phyloP scores from a whole-genome alignment of 2,888 invertebrate species.

The Ichneumon xanthorius region DNA sequence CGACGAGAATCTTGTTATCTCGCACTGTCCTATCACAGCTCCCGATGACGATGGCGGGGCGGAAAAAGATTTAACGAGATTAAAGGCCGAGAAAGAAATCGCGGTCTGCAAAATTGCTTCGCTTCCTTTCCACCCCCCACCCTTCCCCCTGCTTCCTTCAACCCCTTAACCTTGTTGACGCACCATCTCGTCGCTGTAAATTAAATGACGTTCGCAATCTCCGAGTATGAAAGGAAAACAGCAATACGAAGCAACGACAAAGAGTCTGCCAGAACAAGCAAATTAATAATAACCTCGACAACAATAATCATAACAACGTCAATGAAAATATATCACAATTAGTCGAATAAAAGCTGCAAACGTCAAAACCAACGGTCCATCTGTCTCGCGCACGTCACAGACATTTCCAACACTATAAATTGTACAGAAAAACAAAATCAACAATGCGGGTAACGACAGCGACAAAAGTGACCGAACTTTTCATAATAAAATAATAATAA shows the following conservation, averaged over 20 bases:
- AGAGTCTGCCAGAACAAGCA: neutral
- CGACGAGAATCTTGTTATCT: neutral
- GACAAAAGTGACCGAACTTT: too few species aligned
- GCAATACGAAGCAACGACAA: neutral
- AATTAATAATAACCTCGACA: neutral
- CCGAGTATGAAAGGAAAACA: neutral
- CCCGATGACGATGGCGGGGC: neutral
- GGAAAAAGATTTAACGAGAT: constrained; percentile 11
- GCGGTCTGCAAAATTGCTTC: constrained; percentile 3
- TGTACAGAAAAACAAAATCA: too few species aligned
- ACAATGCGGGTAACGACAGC: too few species aligned
- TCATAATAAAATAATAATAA: too few species aligned
- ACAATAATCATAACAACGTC: neutral
- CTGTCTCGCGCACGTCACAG: neutral
- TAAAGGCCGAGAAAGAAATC: constrained; percentile 30
- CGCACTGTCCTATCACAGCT: neutral
- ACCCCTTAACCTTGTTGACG: constrained; percentile 1
- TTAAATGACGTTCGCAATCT: constrained; percentile 7
- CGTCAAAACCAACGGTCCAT: neutral
- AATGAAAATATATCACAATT: neutral
- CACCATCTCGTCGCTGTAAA: neutral
- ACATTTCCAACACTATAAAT: too few species aligned
- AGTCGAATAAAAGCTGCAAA: neutral
- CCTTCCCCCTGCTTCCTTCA: neutral
- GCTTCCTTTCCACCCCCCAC: neutral